Percentiles rank a stretch among this genome's conserved stretches.
phyloP scores from a whole-genome alignment of 2,888 invertebrate genomes.

The Macaria notata region DNA sequence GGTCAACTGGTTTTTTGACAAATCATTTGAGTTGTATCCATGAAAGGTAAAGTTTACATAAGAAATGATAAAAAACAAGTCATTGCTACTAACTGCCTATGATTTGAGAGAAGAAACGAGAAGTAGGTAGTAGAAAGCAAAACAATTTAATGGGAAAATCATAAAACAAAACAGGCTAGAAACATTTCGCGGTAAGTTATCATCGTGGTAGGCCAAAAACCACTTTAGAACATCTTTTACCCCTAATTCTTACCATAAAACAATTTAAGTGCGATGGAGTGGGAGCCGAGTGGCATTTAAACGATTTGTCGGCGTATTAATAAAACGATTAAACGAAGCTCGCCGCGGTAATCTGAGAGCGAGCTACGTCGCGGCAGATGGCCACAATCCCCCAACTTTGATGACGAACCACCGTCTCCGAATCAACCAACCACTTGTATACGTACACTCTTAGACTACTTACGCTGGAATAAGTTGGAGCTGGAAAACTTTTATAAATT shows the following conservation, averaged over 20 bases:
- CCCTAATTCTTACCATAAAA: conserved; percentile 31
- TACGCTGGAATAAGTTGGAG: conserved; percentile 55
- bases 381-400: conserved; percentile 78
- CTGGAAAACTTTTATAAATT: conserved; percentile 38
- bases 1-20: too few species aligned
- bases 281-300: conserved; percentile 67
- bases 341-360: conserved; percentile 77
- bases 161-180: too few species aligned
- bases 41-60: too few species aligned
- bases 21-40: too few species aligned
- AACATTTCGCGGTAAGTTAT: neutral
- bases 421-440: conserved; percentile 68
- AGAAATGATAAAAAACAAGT: too few species aligned
- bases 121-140: too few species aligned
- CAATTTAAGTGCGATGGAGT: conserved; percentile 37
- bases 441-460: conserved; percentile 65
- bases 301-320: conserved; percentile 81
- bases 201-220: neutral
- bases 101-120: too few species aligned
- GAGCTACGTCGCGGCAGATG: conserved; percentile 75
- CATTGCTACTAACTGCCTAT: too few species aligned
- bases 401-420: conserved; percentile 69
- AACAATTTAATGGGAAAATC: too few species aligned
- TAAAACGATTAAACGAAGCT: conserved; percentile 82
- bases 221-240: conserved; percentile 17